A percentile compares a stretch with the other conserved stretches of the same genome.
Conservation (phyloP, 2,113 vertebrate species). For the Chiloscyllium plagiosum region DNA sequence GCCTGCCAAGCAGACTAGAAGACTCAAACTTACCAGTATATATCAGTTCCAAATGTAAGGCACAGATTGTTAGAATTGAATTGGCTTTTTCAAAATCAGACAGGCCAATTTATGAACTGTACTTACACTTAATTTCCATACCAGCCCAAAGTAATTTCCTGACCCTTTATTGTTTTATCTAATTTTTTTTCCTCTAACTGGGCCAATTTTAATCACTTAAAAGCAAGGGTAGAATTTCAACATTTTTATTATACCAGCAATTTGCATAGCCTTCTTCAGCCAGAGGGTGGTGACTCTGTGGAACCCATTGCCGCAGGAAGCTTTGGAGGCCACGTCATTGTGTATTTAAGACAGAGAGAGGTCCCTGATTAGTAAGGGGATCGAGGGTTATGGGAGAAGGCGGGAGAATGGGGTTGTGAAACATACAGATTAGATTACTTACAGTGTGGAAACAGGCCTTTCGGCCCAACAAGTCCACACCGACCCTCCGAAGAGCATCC, state of each 20-base stretch:
- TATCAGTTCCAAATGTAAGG: neutral
- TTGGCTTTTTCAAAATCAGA: neutral
- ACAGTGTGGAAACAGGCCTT: too few species aligned
- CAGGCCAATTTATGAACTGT: neutral
- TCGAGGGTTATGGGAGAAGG: too few species aligned
- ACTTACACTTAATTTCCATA: neutral
- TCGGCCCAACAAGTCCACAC: too few species aligned
- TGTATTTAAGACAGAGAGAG: too few species aligned
- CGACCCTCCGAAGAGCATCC: too few species aligned
- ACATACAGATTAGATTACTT: too few species aligned
- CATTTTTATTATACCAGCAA: neutral
- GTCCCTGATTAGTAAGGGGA: too few species aligned
- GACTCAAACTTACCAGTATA: neutral
- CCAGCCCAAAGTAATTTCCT: neutral
- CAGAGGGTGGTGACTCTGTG: too few species aligned
- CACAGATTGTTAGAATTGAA: neutral
- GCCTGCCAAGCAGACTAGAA: neutral
- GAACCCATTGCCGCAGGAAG: too few species aligned
- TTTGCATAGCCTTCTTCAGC: neutral
- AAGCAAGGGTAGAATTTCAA: neutral
- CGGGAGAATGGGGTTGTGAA: too few species aligned
- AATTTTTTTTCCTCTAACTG: neutral
- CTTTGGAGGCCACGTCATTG: neutral
- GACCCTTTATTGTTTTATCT: neutral
- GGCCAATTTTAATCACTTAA: neutral